Percentiles rank a stretch among this genome's conserved stretches.
phyloP scores from a whole-genome alignment of 2,113 vertebrate genomes.

The Boulengeromyrus knoepffleri region DNA sequence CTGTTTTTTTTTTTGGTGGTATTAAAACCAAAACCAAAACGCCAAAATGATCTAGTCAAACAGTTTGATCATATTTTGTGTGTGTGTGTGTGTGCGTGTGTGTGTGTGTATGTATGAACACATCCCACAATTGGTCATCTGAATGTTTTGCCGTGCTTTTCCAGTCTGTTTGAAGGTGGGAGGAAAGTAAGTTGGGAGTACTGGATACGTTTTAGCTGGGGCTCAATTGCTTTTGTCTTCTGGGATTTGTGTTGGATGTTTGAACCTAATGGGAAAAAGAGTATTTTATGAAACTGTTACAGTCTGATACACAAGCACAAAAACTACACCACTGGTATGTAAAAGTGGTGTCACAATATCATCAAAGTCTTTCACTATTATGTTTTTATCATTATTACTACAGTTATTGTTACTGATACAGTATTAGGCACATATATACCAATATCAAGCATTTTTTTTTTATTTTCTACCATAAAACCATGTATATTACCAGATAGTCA shows the following conservation, averaged over 20 bases:
- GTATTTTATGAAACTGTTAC: constrained; percentile 50
- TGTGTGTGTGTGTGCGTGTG: neutral
- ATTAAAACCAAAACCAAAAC: neutral
- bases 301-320: constrained; percentile 71
- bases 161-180: neutral
- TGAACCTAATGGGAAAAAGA: constrained; percentile 35
- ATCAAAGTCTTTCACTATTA: constrained; percentile 21
- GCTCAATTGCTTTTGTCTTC: constrained; percentile 29
- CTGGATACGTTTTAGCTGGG: neutral
- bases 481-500: constrained; percentile 56
- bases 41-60: neutral
- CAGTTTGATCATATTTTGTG: neutral
- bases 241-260: constrained; percentile 23
- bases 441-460: constrained; percentile 37
- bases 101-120: neutral
- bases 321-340: constrained; percentile 53
- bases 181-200: neutral
- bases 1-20: too few species aligned
- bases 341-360: constrained; percentile 59
- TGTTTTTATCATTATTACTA: constrained; percentile 53
- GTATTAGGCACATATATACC: constrained; percentile 38
- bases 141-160: neutral
- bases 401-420: constrained; percentile 51
- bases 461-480: constrained; percentile 50
- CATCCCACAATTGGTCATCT: neutral